Percentiles rank a stretch among this genome's conserved stretches.
phyloP scores from a whole-genome alignment of 1,140 invertebrate species.

The Heliconius melpomene region DNA sequence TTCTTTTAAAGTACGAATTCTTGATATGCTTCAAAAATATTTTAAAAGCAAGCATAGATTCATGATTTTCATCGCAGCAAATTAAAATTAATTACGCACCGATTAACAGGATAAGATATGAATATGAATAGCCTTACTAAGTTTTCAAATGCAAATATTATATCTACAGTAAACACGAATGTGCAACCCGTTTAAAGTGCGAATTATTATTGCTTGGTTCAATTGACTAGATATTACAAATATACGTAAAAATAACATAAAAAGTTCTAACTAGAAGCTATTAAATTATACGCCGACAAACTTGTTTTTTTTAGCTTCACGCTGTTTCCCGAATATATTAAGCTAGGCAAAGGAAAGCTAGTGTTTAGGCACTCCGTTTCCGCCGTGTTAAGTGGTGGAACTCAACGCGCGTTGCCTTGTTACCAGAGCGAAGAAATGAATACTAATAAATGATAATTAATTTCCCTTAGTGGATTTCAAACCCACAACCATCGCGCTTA shows the following conservation, averaged over 20 bases:
- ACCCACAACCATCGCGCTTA: too few relatives aligned
- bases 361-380: too few relatives aligned
- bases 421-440: too few relatives aligned
- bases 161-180: constrained; percentile 6
- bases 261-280: not conserved
- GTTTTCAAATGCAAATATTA: constrained; percentile 9
- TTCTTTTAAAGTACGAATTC: not conserved
- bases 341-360: too few relatives aligned
- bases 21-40: not conserved
- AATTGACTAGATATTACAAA: not conserved
- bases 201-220: not conserved
- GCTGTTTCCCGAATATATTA: too few relatives aligned
- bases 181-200: not conserved
- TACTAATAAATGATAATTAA: too few relatives aligned
- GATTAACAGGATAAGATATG: constrained; percentile 10
- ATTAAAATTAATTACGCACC: constrained; percentile 16
- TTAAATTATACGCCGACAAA: not conserved
- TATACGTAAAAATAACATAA: not conserved
- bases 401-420: too few relatives aligned
- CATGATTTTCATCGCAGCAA: not conserved
- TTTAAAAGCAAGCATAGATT: not conserved
- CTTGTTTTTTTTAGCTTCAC: too few relatives aligned
- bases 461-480: too few relatives aligned
- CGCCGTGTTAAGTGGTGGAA: too few relatives aligned
- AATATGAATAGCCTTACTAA: constrained; percentile 5